These are phyloP conservation scores for Halictus ligatus DNA, from an alignment of 2,888 invertebrate species.

Conservation along the genomic window DNA sequence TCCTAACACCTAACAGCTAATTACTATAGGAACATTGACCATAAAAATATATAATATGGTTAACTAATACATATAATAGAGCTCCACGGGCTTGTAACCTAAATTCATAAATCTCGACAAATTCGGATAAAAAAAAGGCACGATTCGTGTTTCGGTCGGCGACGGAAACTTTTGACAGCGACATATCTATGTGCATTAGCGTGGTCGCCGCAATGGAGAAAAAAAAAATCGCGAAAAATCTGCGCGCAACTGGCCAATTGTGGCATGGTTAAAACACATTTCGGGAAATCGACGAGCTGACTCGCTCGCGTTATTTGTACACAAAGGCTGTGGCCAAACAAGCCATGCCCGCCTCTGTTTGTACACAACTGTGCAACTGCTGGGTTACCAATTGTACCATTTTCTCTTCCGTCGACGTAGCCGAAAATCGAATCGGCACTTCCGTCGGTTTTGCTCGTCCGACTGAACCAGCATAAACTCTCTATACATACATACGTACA, in stretches of 20 bases:
- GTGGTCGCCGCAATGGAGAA: background rate
- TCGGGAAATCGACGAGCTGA: background rate
- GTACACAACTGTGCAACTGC: slow-evolving; percentile 17
- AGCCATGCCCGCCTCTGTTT: background rate
- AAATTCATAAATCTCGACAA: background rate
- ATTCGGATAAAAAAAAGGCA: slow-evolving; percentile 13
- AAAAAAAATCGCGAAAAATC: background rate
- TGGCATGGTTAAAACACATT: background rate
- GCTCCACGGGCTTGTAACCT: background rate
- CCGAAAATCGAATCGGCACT: slow-evolving; percentile 4
- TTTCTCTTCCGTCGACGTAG: background rate
- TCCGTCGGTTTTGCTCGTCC: no score
- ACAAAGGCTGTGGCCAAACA: background rate
- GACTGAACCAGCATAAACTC: background rate
- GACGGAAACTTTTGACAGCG: background rate
- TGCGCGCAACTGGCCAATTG: background rate
- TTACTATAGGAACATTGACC: slow-evolving; percentile 48
- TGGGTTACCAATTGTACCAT: slow-evolving; percentile 4
- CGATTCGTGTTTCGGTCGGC: background rate
- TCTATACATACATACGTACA: background rate
- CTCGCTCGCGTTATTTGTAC: background rate
- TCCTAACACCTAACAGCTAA: slow-evolving; percentile 35
- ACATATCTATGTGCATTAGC: background rate
- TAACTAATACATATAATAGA: slow-evolving; percentile 25
- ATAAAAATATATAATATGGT: slow-evolving; percentile 20